These are phyloP conservation scores for Corythaeola cristata DNA, from an alignment of 2,113 vertebrate species.

Conservation along the genomic window DNA sequence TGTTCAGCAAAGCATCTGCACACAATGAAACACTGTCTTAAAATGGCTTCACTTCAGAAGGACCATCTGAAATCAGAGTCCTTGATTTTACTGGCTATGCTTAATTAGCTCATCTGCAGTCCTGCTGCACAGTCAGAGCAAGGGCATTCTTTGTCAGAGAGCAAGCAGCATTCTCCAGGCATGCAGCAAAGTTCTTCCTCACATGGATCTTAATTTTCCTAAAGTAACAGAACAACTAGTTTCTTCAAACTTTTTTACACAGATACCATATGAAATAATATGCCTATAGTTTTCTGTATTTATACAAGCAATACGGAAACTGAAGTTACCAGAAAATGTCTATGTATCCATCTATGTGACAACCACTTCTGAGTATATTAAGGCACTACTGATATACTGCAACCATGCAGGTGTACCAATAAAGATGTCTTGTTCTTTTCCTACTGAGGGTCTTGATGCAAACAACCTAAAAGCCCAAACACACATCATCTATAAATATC, in stretches of 20 bases:
- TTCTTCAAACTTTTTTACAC: neutral
- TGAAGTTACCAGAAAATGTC: neutral
- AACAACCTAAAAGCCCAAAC: neutral
- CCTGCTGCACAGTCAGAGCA: neutral
- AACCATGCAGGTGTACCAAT: neutral
- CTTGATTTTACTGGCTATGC: neutral
- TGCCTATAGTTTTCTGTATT: neutral
- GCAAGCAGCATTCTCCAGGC: neutral
- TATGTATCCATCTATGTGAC: neutral
- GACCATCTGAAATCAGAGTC: neutral
- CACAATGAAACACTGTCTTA: neutral
- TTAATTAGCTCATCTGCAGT: neutral
- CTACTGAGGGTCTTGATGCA: neutral
- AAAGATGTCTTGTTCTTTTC: neutral
- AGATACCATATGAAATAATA: neutral
- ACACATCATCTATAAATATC: neutral
- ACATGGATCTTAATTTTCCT: neutral
- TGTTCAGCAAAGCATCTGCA: neutral
- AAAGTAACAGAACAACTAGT: neutral
- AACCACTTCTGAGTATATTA: neutral
- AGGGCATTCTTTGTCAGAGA: neutral
- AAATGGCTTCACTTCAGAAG: neutral
- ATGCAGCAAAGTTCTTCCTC: neutral
- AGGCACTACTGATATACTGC: neutral
- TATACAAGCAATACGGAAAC: neutral